Percentiles rank a stretch among this genome's conserved stretches.
These are phyloP conservation scores for Notolepis coatsorum DNA, from an alignment of 2,797 vertebrate genomes.

Conservation along the genomic window DNA sequence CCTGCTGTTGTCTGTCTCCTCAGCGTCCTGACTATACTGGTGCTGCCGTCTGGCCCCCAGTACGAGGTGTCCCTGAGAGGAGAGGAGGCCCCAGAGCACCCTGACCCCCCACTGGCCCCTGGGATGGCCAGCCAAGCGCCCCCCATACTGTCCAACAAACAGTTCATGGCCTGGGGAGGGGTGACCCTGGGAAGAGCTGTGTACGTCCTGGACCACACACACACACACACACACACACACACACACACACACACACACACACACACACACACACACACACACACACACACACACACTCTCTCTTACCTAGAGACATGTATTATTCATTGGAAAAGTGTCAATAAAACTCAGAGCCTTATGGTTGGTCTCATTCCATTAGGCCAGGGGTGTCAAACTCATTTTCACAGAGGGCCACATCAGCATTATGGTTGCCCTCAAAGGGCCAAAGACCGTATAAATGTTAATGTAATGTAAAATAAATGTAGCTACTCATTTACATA, in stretches of 20 bases:
- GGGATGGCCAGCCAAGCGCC: constrained; percentile 76
- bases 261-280: too few species aligned
- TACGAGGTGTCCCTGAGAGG: constrained; percentile 93
- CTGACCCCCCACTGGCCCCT: constrained; percentile 42
- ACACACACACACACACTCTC: too few species aligned
- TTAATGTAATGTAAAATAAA: too few species aligned
- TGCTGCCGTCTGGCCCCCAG: constrained; percentile 93
- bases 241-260: too few species aligned
- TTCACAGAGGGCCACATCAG: too few species aligned
- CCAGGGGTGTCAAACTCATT: too few species aligned
- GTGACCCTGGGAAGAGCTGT: constrained; percentile 89
- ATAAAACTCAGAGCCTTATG: constrained; percentile 34
- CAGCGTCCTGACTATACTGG: constrained; percentile 92
- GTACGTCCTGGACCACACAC: constrained; percentile 81
- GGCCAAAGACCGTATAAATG: too few species aligned
- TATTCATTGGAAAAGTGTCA: constrained; percentile 61
- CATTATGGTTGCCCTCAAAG: too few species aligned
- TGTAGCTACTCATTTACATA: too few species aligned
- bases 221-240: too few species aligned
- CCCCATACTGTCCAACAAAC: constrained; percentile 95
- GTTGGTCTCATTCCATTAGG: constrained; percentile 53
- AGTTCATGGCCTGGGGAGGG: constrained; percentile 94
- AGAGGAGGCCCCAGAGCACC: constrained; percentile 62
- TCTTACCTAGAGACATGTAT: constrained; percentile 38
- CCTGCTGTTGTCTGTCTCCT: constrained; percentile 23